These are phyloP conservation scores for Eumaeus atala DNA, from an alignment of 1,140 invertebrate genomes.

Conservation along the genomic window DNA sequence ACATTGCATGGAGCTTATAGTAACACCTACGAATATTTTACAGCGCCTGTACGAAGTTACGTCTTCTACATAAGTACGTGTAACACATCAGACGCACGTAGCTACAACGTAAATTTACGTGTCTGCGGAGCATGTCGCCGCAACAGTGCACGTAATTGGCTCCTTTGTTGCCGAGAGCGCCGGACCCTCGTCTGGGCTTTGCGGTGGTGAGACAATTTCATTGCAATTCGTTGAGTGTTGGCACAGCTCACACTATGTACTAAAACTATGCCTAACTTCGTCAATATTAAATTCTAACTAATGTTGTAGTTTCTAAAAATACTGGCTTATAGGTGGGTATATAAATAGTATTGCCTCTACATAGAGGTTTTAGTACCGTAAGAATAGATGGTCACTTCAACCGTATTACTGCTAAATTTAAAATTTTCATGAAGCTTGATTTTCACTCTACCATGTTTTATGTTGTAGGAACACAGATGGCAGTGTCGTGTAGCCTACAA, in stretches of 20 bases:
- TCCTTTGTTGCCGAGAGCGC: slow-evolving; percentile 31
- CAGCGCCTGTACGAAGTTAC: too few species aligned
- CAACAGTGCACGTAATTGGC: slow-evolving; percentile 32
- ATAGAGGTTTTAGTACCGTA: too few species aligned
- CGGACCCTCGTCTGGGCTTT: slow-evolving; percentile 33
- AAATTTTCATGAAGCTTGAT: not conserved
- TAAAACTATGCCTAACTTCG: too few species aligned
- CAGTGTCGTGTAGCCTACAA: not conserved
- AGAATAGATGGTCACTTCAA: too few species aligned
- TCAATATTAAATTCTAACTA: too few species aligned
- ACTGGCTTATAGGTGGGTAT: too few species aligned
- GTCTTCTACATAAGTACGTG: not conserved
- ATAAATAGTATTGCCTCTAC: too few species aligned
- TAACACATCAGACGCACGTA: not conserved
- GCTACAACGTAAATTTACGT: slow-evolving; percentile 10
- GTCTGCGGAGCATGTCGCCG: slow-evolving; percentile 22
- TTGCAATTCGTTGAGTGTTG: not conserved
- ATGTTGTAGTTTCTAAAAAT: too few species aligned
- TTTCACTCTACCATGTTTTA: not conserved
- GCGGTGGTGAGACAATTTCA: slow-evolving; percentile 33
- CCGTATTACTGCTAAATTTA: too few species aligned
- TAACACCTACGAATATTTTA: too few species aligned
- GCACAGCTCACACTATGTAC: too few species aligned
- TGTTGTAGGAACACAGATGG: not conserved
- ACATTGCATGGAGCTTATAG: not conserved